Evolutionary conservation across 2,888 invertebrate genomes (phyloP), one percentile per base, ranked within the genome.

Genomic region (Girardia tigrina): DNA sequence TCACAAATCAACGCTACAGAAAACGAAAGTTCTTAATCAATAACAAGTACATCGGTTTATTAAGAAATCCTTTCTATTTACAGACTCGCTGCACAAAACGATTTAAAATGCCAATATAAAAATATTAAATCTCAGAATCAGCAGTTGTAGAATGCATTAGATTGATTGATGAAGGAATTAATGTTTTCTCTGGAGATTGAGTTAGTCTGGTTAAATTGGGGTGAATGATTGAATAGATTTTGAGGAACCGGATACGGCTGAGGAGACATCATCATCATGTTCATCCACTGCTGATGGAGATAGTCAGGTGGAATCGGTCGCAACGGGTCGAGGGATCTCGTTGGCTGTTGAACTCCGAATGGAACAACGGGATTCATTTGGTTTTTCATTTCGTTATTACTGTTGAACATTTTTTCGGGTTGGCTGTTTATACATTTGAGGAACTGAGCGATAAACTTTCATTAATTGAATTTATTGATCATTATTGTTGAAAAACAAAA

Each of bases 341-440:
- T n/a, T n/a, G n/a, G 56, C 6, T 56, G 56, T n/a, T 56, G 56
- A 23, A 56, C 56, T 56, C 20, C 23, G 56, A 56, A 56, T 56
- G n/a, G 56, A 56, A n/a, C n/a, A n/a, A n/a, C n/a, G n/a, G 4
- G n/a, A 56, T 56, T 56, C 23, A 56, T 20, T 56, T 20, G 23
- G 23, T 56, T 56, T 56, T n/a, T 56, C 56, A 56, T 56, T 56
- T 56, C 23, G n/a, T 56, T 56, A n/a, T 56, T 56, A 56, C 23
- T 23, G n/a, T 16, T 56, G n/a, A 4, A 56, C 4, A 23, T 16
- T 56, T 56, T 56, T 16, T 56, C 56, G n/a, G n/a, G n/a, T n/a
- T n/a, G n/a, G n/a, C n/a, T n/a, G n/a, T n/a, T n/a, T n/a, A n/a
- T n/a, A n/a, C n/a, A n/a, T n/a, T n/a, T n/a, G n/a, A n/a, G n/a